A percentile compares a stretch with the other conserved stretches of the same genome.
Conservation (phyloP, 2,113 vertebrate species). For the Podiceps cristatus region DNA sequence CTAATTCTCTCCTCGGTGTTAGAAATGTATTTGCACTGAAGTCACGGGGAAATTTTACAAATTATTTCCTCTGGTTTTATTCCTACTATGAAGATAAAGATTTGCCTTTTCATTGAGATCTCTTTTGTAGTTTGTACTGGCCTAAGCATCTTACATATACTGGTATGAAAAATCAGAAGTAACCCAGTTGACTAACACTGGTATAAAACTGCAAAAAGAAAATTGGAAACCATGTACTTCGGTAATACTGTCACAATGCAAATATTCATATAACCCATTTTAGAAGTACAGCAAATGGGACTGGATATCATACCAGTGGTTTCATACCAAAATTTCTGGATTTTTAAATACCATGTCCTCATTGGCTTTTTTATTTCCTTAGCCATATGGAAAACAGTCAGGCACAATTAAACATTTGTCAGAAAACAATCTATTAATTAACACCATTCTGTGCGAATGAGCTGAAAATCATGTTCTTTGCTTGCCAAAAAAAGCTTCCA, state of each 20-base stretch:
- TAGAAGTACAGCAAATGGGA: neutral
- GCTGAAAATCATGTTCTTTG: neutral
- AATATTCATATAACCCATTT: neutral
- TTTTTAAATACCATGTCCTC: neutral
- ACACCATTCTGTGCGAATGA: conserved; percentile 10
- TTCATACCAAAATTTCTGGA: neutral
- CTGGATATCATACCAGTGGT: neutral
- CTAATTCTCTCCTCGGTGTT: neutral
- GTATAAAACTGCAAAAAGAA: neutral
- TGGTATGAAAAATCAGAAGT: neutral
- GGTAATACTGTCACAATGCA: neutral
- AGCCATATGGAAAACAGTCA: conserved; percentile 26
- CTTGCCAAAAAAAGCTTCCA: conserved; percentile 44
- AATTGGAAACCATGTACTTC: neutral
- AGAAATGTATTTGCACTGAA: neutral
- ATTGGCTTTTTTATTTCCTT: neutral
- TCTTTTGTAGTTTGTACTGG: neutral
- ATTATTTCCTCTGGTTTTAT: neutral
- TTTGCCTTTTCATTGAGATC: neutral
- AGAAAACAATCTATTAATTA: conserved; percentile 62
- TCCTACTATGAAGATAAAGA: neutral
- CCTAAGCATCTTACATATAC: neutral
- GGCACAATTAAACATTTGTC: conserved; percentile 50
- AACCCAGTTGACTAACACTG: neutral
- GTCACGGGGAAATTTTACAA: neutral